Conservation (phyloP, 2,888 invertebrate species). For the Temnothorax rugatulus region DNA sequence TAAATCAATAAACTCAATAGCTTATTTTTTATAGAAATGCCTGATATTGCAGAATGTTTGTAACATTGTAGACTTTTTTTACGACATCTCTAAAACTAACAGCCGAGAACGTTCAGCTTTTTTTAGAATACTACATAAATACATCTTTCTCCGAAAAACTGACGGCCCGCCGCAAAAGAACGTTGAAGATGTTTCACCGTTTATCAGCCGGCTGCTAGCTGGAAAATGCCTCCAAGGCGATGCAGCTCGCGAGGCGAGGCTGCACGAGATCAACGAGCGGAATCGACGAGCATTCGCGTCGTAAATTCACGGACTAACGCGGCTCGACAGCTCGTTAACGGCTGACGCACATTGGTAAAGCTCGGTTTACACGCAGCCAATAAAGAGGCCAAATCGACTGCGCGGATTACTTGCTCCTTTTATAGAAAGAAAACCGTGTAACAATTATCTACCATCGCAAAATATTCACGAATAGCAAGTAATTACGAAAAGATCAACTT, state of each 20-base stretch:
- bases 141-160: slow-evolving; percentile 14
- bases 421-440: too few relatives aligned
- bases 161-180: slow-evolving; percentile 2
- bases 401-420: slow-evolving; percentile 6
- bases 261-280: slow-evolving; percentile 35
- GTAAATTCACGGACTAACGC: slow-evolving; percentile 49
- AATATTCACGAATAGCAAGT: background rate
- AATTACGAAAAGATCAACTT: slow-evolving; percentile 13
- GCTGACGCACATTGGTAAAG: slow-evolving; percentile 22
- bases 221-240: slow-evolving; percentile 37
- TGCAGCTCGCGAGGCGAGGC: slow-evolving; percentile 3
- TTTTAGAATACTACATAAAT: background rate
- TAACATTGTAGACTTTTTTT: slow-evolving; percentile 22
- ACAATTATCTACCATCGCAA: background rate
- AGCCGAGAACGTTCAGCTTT: background rate
- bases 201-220: slow-evolving; percentile 18
- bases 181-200: slow-evolving; percentile 16
- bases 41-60: background rate
- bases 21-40: background rate
- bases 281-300: slow-evolving; percentile 39
- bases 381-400: slow-evolving; percentile 33
- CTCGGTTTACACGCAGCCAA: slow-evolving; percentile 26
- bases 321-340: slow-evolving; percentile 50
- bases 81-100: slow-evolving; percentile 7
- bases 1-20: slow-evolving; percentile 11